These are phyloP conservation scores for Cerastis rubricosa DNA, from an alignment of 2,888 invertebrate genomes.

Conservation along the genomic window DNA sequence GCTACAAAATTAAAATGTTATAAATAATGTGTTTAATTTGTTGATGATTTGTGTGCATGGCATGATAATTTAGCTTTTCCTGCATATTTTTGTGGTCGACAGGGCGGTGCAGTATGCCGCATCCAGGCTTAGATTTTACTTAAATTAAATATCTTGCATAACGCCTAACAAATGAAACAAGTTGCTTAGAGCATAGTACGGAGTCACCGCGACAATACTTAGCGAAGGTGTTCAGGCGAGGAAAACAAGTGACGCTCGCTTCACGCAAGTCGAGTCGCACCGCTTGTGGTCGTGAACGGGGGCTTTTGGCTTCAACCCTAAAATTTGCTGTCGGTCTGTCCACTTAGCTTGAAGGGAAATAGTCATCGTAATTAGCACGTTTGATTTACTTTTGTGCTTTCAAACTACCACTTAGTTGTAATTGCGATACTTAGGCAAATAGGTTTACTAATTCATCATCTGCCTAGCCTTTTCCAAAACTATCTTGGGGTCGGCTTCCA, in stretches of 20 bases:
- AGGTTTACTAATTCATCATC: no score
- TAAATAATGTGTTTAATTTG: no score
- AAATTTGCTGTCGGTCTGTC: slow-evolving; percentile 25
- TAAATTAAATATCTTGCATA: no score
- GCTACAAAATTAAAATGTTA: no score
- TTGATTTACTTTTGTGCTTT: slow-evolving; percentile 42
- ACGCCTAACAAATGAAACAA: neutral
- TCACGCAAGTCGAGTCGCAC: neutral
- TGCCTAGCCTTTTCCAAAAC: no score
- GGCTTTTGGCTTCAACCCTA: neutral
- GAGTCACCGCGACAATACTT: neutral
- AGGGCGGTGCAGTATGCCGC: no score
- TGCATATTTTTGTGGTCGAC: no score
- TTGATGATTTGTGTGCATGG: no score
- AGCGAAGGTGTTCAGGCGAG: neutral
- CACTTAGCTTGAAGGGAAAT: slow-evolving; percentile 31
- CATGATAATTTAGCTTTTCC: no score
- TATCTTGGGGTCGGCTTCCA: no score
- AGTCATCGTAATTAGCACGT: slow-evolving; percentile 46
- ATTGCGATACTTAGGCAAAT: neutral
- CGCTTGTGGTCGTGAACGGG: neutral
- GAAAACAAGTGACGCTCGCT: neutral
- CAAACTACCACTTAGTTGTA: slow-evolving; percentile 23
- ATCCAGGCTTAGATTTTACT: no score
- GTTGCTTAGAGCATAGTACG: neutral